A percentile compares a stretch with the other conserved stretches of the same genome.
phyloP scores from a whole-genome alignment of 2,797 vertebrate species.

The Selene dorsalis region DNA sequence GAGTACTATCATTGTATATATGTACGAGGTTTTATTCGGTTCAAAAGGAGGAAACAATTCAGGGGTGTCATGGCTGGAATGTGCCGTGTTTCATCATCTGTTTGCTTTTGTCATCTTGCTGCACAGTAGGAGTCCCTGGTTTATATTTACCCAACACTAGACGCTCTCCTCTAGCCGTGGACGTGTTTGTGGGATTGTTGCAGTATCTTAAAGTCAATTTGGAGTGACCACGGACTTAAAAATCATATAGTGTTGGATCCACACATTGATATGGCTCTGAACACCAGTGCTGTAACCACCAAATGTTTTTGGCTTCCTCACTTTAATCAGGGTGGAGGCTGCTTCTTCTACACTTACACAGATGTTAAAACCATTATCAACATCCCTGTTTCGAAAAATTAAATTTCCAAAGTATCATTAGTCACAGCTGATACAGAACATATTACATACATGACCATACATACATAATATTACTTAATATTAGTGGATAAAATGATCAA shows the following conservation, averaged over 20 bases:
- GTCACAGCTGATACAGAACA: not conserved
- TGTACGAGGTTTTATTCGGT: slow-evolving; percentile 2
- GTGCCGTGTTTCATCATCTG: slow-evolving; percentile 27
- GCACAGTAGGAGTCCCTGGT: slow-evolving; percentile 31
- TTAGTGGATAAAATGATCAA: not conserved
- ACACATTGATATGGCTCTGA: not conserved
- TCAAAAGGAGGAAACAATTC: not conserved
- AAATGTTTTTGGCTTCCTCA: not conserved
- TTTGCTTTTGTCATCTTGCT: slow-evolving; percentile 39
- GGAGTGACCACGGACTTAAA: not conserved
- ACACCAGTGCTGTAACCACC: not conserved
- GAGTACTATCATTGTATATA: slow-evolving; percentile 5
- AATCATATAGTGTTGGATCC: not conserved
- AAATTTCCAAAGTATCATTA: not conserved
- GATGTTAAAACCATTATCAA: not conserved
- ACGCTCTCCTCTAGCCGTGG: slow-evolving; percentile 27
- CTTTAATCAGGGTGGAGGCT: not conserved
- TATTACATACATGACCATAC: not conserved
- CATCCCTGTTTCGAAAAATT: not conserved
- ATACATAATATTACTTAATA: not conserved
- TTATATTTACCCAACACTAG: slow-evolving; percentile 50
- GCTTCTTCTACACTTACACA: not conserved
- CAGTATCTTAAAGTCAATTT: slow-evolving; percentile 6
- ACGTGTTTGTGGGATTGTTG: slow-evolving; percentile 31
- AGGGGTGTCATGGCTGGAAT: slow-evolving; percentile 3